Base-by-base conservation (phyloP, 2,113 vertebrate genomes). In the Pristiophorus japonicus region DNA sequence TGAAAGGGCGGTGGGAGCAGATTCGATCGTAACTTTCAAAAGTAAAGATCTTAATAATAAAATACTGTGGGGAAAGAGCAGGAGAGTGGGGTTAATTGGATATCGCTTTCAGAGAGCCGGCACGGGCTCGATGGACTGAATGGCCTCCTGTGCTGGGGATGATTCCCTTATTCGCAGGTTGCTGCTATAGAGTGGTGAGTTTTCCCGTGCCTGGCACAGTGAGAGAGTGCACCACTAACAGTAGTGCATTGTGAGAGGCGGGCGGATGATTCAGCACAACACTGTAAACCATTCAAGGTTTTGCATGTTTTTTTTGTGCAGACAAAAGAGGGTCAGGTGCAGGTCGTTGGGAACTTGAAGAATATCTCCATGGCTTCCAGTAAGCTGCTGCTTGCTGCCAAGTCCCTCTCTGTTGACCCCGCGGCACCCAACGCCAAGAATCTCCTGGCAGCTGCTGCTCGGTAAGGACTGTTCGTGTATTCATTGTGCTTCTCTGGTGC, bases 301-400 rank as follows among this genome's bases (percentile, higher is more conserved):
- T 94, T 62, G 4, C 81, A 95, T 95, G 70, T 96, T 27, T 47
- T 96, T 27, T 47, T 94, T 96, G 96, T 96, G 1, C 97, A 99
- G 99, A 98, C 98, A 12, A 98, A 99, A 97, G 99, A 99, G n/a
- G 99, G 99, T 97, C 99, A 99, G 97, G 98, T 99, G 96, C 99
- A 99, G 97, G 99, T 99, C 95, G 99, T 99, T 96, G 98, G 99
- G 84, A 99, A 99, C 97, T 98, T 99, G 96, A 99, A 99, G 97
- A 99, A 99, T 96, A 99, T 99, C 97, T 99, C 99, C 0, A 99
- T 99, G 99, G 99, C 99, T 3, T 99, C 99, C 96, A 99, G 99
- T 97, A 99, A 99, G 96, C 97, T 99, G 95, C 97, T 99, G 93
- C 97, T 99, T 95, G 99, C 99, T n/a, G 99, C 99, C 96, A 99